These are phyloP conservation scores for Proterorhinus semilunaris DNA, from an alignment of 2,113 vertebrate genomes.

Conservation along the genomic window DNA sequence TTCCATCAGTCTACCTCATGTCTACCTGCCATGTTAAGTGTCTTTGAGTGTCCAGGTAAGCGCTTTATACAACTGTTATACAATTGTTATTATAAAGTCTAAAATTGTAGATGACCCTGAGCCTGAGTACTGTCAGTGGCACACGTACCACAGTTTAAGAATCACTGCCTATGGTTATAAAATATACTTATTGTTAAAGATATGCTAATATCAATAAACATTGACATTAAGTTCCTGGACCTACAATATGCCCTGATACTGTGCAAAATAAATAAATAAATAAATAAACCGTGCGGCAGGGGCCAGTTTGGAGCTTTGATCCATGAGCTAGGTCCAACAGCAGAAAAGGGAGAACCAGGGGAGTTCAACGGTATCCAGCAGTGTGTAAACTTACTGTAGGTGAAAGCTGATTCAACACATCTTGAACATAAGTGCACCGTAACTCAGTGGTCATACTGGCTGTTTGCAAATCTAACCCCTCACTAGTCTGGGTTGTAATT, in stretches of 20 bases:
- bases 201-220: too few relatives aligned
- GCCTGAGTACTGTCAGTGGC: too few relatives aligned
- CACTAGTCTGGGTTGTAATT: conserved; percentile 26
- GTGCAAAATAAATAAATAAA: neutral
- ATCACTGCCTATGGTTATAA: too few relatives aligned
- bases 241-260: neutral
- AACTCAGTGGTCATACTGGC: conserved; percentile 9
- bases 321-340: neutral
- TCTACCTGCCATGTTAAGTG: too few relatives aligned
- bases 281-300: conserved; percentile 7
- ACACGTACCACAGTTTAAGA: too few relatives aligned
- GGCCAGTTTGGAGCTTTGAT: neutral
- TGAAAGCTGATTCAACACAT: conserved; percentile 12
- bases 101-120: too few relatives aligned
- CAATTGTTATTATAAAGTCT: too few relatives aligned
- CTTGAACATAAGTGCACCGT: conserved; percentile 23
- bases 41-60: too few relatives aligned
- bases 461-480: conserved; percentile 21
- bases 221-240: neutral
- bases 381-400: neutral
- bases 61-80: too few relatives aligned
- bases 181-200: too few relatives aligned
- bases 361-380: conserved; percentile 1
- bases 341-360: conserved; percentile 1
- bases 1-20: too few relatives aligned